Conservation (phyloP, 2,113 vertebrate genomes). For the Laticauda colubrina region DNA sequence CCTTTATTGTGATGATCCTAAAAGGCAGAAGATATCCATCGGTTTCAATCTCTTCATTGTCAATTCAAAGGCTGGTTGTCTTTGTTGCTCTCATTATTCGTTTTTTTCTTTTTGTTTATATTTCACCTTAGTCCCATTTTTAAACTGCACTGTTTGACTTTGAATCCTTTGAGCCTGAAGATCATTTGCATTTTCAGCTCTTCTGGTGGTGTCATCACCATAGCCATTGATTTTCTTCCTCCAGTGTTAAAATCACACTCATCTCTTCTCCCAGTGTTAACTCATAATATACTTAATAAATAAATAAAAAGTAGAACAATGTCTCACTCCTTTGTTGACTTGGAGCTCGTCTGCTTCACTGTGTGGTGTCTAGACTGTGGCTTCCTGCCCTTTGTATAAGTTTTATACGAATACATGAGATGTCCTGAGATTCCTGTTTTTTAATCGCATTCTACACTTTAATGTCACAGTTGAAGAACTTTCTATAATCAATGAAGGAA, state of each 20-base stretch:
- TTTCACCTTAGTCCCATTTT: background rate
- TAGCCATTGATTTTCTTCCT: background rate
- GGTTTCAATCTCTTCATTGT: background rate
- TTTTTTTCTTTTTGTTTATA: background rate
- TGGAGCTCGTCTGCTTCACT: background rate
- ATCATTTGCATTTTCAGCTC: background rate
- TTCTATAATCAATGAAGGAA: background rate
- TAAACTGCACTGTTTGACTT: background rate
- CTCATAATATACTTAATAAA: background rate
- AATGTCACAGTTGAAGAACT: background rate
- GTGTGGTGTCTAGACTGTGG: background rate
- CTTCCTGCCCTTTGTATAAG: background rate
- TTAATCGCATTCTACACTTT: background rate
- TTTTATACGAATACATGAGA: background rate
- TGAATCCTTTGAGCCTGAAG: background rate
- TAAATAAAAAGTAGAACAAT: background rate
- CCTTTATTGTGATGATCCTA: background rate
- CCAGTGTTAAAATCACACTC: background rate
- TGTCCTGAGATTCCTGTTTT: background rate
- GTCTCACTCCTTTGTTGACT: background rate
- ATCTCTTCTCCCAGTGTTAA: background rate
- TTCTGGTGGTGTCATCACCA: background rate
- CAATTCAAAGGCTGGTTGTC: background rate
- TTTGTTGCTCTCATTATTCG: background rate
- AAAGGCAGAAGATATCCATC: background rate